Evolutionary conservation across 2,888 invertebrate species (phyloP).

Genomic region (Asteroscopus sphinx): DNA sequence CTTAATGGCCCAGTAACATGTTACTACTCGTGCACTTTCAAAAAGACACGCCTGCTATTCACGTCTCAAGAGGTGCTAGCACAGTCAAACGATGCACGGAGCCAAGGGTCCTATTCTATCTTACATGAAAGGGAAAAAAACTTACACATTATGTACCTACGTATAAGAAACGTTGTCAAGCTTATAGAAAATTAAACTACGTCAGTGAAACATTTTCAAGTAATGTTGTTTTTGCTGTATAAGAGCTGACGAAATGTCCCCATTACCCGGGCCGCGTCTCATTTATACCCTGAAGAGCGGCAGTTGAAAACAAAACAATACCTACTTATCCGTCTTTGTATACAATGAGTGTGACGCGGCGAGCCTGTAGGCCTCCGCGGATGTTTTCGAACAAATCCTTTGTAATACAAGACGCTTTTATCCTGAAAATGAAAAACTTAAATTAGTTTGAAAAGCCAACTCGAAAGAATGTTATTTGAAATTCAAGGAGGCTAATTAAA

Average conservation of each 20-base stretch:
- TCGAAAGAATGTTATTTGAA: constrained; percentile 60
- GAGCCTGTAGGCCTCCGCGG: constrained; percentile 66
- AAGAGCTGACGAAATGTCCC: constrained; percentile 52
- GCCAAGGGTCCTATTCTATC: constrained; percentile 8
- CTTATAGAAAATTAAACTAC: constrained; percentile 30
- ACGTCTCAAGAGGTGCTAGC: constrained; percentile 31
- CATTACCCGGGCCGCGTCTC: constrained; percentile 60
- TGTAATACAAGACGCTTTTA: constrained; percentile 72
- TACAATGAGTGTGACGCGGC: constrained; percentile 62
- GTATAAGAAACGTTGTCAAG: background rate
- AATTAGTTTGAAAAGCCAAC: constrained; percentile 73
- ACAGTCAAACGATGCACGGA: constrained; percentile 36
- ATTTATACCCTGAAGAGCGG: constrained; percentile 60
- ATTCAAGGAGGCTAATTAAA: constrained; percentile 56
- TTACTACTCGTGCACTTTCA: constrained; percentile 47
- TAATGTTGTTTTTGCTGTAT: constrained; percentile 48
- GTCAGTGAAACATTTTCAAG: constrained; percentile 23
- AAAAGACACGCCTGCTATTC: constrained; percentile 40
- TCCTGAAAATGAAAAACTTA: constrained; percentile 78
- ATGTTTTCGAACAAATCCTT: constrained; percentile 76
- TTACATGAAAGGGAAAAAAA: constrained; percentile 19
- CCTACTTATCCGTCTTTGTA: constrained; percentile 69
- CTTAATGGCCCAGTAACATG: constrained; percentile 50
- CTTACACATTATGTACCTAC: constrained; percentile 19
- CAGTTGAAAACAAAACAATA: constrained; percentile 74